Evolutionary conservation across 2,888 invertebrate species (phyloP).

Genomic region (Trichopria drosophilae): DNA sequence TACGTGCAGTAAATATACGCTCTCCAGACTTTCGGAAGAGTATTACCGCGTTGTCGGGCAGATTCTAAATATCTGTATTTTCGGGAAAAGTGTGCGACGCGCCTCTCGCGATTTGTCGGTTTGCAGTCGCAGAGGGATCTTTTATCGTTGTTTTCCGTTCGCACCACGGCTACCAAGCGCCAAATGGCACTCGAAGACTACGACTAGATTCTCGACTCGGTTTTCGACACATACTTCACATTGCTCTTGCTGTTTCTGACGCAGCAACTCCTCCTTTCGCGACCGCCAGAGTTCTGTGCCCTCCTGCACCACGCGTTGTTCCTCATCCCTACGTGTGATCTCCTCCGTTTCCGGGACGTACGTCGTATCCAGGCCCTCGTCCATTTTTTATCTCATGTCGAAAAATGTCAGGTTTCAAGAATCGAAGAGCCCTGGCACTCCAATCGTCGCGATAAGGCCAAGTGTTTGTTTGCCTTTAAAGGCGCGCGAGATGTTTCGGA

Average conservation of each 20-base stretch:
- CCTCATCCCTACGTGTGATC: constrained; percentile 47
- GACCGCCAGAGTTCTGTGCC: constrained; percentile 50
- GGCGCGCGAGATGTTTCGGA: too few species aligned
- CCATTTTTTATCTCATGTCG: constrained; percentile 14
- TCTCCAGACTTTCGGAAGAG: too few species aligned
- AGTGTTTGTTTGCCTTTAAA: too few species aligned
- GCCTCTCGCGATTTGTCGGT: too few species aligned
- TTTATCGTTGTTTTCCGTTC: too few species aligned
- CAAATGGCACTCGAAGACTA: too few species aligned
- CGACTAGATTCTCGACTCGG: too few species aligned
- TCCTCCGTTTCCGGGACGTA: constrained; percentile 51
- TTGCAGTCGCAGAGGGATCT: too few species aligned
- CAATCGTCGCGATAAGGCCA: constrained; percentile 4
- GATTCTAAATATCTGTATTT: too few species aligned
- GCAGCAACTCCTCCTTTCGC: constrained; percentile 52
- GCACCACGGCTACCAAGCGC: background rate
- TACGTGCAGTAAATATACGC: too few species aligned
- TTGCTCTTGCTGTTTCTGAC: constrained; percentile 54
- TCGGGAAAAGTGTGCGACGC: too few species aligned
- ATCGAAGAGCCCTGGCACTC: constrained; percentile 13
- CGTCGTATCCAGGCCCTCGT: constrained; percentile 45
- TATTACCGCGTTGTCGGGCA: too few species aligned
- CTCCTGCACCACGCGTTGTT: constrained; percentile 51
- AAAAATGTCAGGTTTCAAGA: background rate
- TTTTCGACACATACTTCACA: constrained; percentile 50